Evolutionary conservation across 2,888 invertebrate species (phyloP), one percentile per base, ranked within the genome.

Genomic region (Entomobrya proxima): DNA sequence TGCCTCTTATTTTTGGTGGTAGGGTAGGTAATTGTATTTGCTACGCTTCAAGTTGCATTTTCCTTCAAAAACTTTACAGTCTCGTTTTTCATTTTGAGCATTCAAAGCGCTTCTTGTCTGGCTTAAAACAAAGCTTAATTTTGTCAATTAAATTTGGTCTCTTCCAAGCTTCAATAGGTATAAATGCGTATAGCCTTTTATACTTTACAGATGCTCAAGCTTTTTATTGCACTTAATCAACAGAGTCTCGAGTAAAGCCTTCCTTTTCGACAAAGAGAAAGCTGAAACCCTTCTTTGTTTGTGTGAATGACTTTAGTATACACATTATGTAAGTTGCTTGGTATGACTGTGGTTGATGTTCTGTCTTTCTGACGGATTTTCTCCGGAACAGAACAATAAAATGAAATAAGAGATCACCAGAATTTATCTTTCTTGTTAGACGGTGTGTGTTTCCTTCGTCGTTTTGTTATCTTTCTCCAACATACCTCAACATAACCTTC

Each of bases 371-470:
- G n/a, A n/a, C n/a, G n/a, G n/a, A 13, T 44, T 64, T 67, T 40
- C 30, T n/a, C 1, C 11, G 27, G 4, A 55, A 15, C 27, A 27
- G 11, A 55, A 35, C n/a, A 64, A 64, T 32, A 50, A 15, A 69
- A 50, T 52, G 37, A 79, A 67, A 47, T 47, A 67, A 50, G 67
- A 67, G 67, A 67, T 79, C 50, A 27, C 78, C 35, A 30, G 64
- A n/a, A n/a, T n/a, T n/a, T n/a, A n/a, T n/a, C 78, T 9, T 61
- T 35, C 55, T 27, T n/a, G 11, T n/a, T n/a, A n/a, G n/a, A n/a
- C n/a, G n/a, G n/a, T n/a, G n/a, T 15, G 11, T 55, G 13, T 27
- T 55, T 1, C 55, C 2, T 52, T 7, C 50, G 13, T 15, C 44
- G 32, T 47, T 78, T 64, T 32, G 47, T 79, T 67, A 44, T 67